These are phyloP conservation scores for Diadegma fenestrale DNA, from an alignment of 2,888 invertebrate genomes.

Conservation along the genomic window DNA sequence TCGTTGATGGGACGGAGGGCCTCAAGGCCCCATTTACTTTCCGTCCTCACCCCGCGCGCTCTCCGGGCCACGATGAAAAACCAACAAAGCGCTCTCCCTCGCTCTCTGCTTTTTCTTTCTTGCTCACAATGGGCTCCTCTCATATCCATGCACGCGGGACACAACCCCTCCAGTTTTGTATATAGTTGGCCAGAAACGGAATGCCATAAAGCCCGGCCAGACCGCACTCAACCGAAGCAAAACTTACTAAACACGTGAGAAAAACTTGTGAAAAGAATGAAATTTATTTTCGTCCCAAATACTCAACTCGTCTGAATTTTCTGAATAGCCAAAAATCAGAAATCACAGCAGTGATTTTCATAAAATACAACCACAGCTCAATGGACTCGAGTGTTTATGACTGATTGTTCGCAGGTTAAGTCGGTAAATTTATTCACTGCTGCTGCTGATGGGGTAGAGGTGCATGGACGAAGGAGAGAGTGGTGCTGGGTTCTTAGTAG, in stretches of 20 bases:
- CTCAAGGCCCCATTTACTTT: slow-evolving; percentile 69
- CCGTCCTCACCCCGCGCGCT: slow-evolving; percentile 46
- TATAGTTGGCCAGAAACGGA: slow-evolving; percentile 22
- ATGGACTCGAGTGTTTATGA: background rate
- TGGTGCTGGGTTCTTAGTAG: slow-evolving; percentile 32
- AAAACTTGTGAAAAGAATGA: background rate
- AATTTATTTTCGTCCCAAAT: background rate
- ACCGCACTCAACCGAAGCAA: background rate
- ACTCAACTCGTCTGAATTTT: background rate
- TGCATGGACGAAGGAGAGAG: slow-evolving; percentile 54
- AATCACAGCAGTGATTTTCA: background rate
- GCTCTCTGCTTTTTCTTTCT: slow-evolving; percentile 50
- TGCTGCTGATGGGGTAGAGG: too few relatives aligned
- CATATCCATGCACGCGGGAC: slow-evolving; percentile 51
- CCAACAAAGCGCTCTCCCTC: slow-evolving; percentile 77
- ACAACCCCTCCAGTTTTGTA: slow-evolving; percentile 48
- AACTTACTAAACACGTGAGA: slow-evolving; percentile 14
- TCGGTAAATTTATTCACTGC: background rate
- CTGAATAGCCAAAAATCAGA: too few relatives aligned
- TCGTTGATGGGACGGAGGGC: slow-evolving; percentile 76
- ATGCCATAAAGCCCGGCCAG: slow-evolving; percentile 26
- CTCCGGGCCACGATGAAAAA: slow-evolving; percentile 75
- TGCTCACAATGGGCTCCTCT: slow-evolving; percentile 67
- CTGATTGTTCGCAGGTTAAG: background rate
- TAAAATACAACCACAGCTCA: background rate